Evolutionary conservation across 2,113 vertebrate species (phyloP), one percentile per base, ranked within the genome.

Genomic region (Hassar affinis): DNA sequence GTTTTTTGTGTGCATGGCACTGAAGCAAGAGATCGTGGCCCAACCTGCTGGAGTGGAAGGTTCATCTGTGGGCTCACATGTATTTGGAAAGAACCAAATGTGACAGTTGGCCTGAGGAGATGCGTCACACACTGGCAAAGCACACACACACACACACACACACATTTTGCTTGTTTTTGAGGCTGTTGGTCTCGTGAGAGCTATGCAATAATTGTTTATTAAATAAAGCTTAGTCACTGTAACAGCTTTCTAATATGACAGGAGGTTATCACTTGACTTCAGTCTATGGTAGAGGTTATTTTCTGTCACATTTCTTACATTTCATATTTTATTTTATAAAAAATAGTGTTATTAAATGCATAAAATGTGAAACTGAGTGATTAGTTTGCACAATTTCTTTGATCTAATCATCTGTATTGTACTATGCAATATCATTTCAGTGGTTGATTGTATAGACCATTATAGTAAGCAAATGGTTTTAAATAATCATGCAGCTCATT

Each of bases 21-120:
- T 27, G 15, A 76, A 78, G 57, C 47, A 77, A 49, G 42, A 84
- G 69, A 18, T 49, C 33, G 17, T 71, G 59, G 54, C 47, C 42
- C 22, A 78, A 33, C 66, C 84, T 86, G 61, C 68, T 87, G 77
- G 69, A 81, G 79, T 82, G 88, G 69, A 87, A 88, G 66, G 30
- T 45, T 86, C 75, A 77, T 80, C 71, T 83, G 83, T 69, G 33
- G 47, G 68, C 25, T 64, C 64, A 68, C 35, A 69, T 52, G 78
- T 61, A 85, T 86, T 86, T 84, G 85, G 80, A 82, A 84, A 57
- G 69, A 80, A 87, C 14, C 56, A 35, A 87, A 82, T 66, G 84
- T 78, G 82, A 89, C 88, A 89, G 86, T 87, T 87, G 83, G 87
- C 80, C 80, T 75, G 74, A 76, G 79, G 54, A 83, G 71, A 74